phyloP scores from a whole-genome alignment of 2,113 vertebrate species.

The Galemys pyrenaicus region DNA sequence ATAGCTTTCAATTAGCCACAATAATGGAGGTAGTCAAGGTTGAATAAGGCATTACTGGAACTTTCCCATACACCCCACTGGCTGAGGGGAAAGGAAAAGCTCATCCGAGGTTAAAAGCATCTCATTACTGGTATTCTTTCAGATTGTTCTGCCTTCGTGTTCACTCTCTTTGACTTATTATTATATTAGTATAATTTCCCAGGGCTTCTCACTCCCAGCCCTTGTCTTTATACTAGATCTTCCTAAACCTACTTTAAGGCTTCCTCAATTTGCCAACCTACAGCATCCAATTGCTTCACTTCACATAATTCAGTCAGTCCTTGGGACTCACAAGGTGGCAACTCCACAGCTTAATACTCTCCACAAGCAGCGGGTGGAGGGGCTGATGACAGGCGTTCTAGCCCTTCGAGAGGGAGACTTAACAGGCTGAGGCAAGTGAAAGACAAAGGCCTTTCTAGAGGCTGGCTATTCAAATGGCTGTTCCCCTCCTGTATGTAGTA shows the following conservation, averaged over 20 bases:
- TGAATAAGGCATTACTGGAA: background rate
- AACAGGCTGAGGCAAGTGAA: background rate
- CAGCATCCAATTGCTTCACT: background rate
- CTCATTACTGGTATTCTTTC: background rate
- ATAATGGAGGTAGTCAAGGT: background rate
- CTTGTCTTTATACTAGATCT: background rate
- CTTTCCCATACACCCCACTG: background rate
- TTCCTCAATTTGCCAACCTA: background rate
- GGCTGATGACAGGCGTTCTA: background rate
- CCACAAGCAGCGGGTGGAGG: background rate
- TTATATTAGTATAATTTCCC: background rate
- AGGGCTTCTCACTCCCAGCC: background rate
- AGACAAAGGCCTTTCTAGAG: background rate
- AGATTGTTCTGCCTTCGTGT: background rate
- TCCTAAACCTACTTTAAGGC: background rate
- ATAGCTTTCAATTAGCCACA: background rate
- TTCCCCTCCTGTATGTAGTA: background rate
- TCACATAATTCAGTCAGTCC: background rate
- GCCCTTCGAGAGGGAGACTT: background rate
- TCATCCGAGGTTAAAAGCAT: background rate
- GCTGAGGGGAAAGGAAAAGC: background rate
- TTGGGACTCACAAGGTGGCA: background rate
- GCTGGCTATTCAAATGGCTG: constrained; percentile 9
- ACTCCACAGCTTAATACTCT: background rate
- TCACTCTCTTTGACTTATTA: background rate